Percentiles rank a stretch among this genome's conserved stretches.
Evolutionary conservation across 2,797 vertebrate species (phyloP).

Genomic region (Notolepis coatsorum): DNA sequence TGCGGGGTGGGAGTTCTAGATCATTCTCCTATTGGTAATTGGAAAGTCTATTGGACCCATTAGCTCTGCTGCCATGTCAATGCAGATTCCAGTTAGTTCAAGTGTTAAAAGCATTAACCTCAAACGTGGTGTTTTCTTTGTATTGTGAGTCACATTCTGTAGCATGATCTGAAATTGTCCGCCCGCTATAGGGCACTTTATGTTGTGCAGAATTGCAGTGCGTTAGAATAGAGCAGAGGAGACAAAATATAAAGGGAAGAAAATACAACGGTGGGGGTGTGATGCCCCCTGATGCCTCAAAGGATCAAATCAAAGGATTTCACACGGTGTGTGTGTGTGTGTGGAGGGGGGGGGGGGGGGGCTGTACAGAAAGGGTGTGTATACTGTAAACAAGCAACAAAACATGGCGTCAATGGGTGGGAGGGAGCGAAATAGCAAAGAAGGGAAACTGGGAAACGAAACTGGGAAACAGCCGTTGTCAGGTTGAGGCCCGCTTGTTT

Average conservation of each 20-base stretch:
- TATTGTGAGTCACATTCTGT: background rate
- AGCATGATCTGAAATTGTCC: too few species aligned
- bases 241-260: too few species aligned
- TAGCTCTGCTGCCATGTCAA: constrained; percentile 26
- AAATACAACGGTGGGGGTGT: too few species aligned
- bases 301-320: constrained; percentile 33
- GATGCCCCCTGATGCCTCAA: too few species aligned
- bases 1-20: too few species aligned
- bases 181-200: too few species aligned
- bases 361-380: background rate
- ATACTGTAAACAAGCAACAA: constrained; percentile 1
- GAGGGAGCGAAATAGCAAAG: background rate
- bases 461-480: constrained; percentile 1
- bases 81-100: background rate
- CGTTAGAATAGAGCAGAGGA: too few species aligned
- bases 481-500: constrained; percentile 50
- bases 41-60: too few species aligned
- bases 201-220: too few species aligned
- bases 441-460: background rate
- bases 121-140: constrained; percentile 31
- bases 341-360: constrained; percentile 1
- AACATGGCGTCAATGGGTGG: background rate
- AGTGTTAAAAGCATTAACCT: too few species aligned
- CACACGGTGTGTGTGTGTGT: constrained; percentile 2
- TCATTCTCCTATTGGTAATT: too few species aligned